phyloP scores from a whole-genome alignment of 1,140 invertebrate genomes.

The Hyphantria cunea region DNA sequence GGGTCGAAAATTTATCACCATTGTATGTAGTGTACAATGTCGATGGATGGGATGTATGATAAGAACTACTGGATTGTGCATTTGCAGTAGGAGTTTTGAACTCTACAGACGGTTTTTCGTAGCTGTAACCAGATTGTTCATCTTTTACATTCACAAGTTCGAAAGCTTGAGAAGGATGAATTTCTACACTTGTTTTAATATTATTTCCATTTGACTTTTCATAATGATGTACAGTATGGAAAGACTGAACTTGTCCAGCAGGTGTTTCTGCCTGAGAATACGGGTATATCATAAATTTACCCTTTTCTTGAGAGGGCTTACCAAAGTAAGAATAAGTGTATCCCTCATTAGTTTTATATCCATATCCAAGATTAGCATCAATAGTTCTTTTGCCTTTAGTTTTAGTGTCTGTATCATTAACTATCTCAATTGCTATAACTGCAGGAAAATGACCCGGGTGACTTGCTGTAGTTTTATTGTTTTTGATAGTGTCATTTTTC shows the following conservation, averaged over 20 bases:
- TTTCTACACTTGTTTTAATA: constrained; percentile 64
- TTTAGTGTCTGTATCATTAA: constrained; percentile 78
- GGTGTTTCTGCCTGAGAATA: constrained; percentile 83
- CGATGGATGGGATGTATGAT: constrained; percentile 40
- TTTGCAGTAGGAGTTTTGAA: constrained; percentile 49
- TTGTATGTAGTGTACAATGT: constrained; percentile 79
- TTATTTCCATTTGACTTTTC: constrained; percentile 32
- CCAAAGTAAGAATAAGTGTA: constrained; percentile 79
- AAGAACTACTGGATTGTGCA: constrained; percentile 28
- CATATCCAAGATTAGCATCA: constrained; percentile 82
- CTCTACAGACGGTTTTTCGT: constrained; percentile 52
- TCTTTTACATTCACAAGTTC: constrained; percentile 72
- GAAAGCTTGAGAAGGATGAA: constrained; percentile 76
- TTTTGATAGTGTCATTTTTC: constrained; percentile 31
- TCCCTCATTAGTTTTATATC: constrained; percentile 77
- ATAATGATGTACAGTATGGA: constrained; percentile 35
- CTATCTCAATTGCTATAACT: constrained; percentile 83
- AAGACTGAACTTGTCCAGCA: constrained; percentile 40
- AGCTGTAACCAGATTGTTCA: constrained; percentile 59
- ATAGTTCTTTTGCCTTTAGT: constrained; percentile 83
- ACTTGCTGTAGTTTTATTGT: constrained; percentile 16
- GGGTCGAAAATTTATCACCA: constrained; percentile 67
- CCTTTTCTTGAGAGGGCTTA: constrained; percentile 71
- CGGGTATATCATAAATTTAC: constrained; percentile 83
- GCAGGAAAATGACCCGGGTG: constrained; percentile 69